phyloP scores from a whole-genome alignment of 2,797 vertebrate species.

The Microhierax caerulescens region DNA sequence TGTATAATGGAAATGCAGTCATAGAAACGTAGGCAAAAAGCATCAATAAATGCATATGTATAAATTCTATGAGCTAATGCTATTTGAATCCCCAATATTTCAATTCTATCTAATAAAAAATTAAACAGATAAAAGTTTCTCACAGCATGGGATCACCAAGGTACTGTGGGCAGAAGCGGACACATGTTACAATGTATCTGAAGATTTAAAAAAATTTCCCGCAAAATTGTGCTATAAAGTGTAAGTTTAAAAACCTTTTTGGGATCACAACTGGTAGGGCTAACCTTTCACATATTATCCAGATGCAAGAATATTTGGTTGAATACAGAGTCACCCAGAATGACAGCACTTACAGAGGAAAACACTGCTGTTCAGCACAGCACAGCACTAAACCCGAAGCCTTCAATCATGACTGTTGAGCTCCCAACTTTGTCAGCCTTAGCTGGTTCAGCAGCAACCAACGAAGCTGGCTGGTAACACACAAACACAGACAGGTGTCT shows the following conservation, averaged over 20 bases:
- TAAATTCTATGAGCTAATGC: background rate
- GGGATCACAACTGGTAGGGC: background rate
- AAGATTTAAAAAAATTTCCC: background rate
- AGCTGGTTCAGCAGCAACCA: background rate
- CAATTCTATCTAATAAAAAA: background rate
- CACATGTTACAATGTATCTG: rapidly evolving
- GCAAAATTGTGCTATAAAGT: background rate
- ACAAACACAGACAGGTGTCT: background rate
- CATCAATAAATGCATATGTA: background rate
- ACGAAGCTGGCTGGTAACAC: background rate
- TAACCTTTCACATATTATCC: background rate
- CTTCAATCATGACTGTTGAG: background rate
- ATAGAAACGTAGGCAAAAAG: rapidly evolving
- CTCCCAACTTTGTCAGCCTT: background rate
- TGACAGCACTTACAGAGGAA: background rate
- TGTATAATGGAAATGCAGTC: background rate
- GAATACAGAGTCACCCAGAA: background rate
- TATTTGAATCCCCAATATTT: background rate
- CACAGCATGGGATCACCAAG: background rate
- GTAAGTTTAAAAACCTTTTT: background rate
- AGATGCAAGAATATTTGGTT: background rate
- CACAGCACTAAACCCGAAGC: background rate
- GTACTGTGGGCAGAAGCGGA: background rate
- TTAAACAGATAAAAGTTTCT: background rate
- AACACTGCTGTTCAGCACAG: background rate